Evolutionary conservation across 2,888 invertebrate species (phyloP), one percentile per base, ranked within the genome.

Genomic region (Timandra comae): DNA sequence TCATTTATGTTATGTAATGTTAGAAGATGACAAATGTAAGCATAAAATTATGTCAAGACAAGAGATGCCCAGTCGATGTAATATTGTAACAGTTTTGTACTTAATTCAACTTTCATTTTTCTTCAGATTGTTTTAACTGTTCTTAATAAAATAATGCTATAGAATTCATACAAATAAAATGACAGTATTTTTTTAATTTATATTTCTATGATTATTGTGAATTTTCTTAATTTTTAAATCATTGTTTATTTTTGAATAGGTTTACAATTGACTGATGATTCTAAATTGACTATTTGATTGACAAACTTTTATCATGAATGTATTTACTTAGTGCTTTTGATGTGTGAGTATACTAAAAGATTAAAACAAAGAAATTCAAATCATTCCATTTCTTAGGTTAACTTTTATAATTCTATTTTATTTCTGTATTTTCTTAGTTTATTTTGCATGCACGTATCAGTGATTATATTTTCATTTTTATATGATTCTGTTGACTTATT

Each of bases 1-100:
- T 81, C 76, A 75, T 81, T 78, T 81, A 80, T 84, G 77, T 82
- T 82, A 80, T 81, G 81, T 84, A 82, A 81, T 81, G 82, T 84
- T 82, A 72, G 81, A 82, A 76, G 76, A 70, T 77, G 84, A 85
- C 84, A 82, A 81, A 63, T 71, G 72, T 82, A 80, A 74, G 74
- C 73, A 72, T n/a, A 70, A 78, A 81, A 82, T 79, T 77, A 82
- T 81, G 78, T 71, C 66, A 61, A 73, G 60, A 62, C 66, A 9
- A 68, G 56, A 66, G 58, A 63, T 33, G 35, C 46, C 36, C 45
- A 46, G 43, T 49, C 48, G 41, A 45, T 46, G n/a, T n/a, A n/a
- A n/a, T n/a, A 35, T 33, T 33, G 35, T 35, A 34, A 63, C 69
- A 62, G 70, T 63, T 68, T 74, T 81, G 81, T 85, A 84, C 81